Percentiles rank a stretch among this genome's conserved stretches.
Conservation (phyloP, 2,113 vertebrate genomes). For the Leptocoma aspasia region DNA sequence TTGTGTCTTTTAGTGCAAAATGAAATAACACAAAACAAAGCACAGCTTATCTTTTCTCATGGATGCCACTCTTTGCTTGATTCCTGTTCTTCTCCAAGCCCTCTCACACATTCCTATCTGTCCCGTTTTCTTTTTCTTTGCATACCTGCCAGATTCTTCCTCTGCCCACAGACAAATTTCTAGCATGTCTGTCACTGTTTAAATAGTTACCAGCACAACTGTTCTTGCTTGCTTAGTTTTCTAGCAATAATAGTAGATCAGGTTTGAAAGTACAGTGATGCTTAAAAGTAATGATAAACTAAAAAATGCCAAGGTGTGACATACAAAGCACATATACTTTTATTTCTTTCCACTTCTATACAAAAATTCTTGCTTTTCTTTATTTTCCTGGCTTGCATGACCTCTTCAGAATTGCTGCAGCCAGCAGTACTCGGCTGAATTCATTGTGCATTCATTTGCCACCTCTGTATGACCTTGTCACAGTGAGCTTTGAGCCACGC, state of each 20-base stretch:
- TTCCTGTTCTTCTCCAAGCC: not conserved
- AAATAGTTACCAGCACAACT: not conserved
- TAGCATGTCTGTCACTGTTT: conserved; percentile 7
- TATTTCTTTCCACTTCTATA: not conserved
- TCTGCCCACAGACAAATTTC: conserved; percentile 17
- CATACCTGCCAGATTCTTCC: conserved; percentile 28
- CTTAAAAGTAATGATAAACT: not conserved
- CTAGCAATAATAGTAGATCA: not conserved
- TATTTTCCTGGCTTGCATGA: not conserved
- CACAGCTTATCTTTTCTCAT: not conserved
- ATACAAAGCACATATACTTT: not conserved
- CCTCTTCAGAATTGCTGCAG: not conserved
- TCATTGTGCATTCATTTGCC: not conserved
- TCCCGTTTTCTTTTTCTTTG: not conserved
- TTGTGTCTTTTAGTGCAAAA: not conserved
- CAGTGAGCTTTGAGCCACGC: not conserved
- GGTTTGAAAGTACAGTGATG: not conserved
- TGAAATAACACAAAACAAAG: not conserved
- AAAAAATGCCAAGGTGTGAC: not conserved
- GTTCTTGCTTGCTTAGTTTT: not conserved
- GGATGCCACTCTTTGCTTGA: not conserved
- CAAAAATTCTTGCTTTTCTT: not conserved
- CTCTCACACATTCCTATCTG: not conserved
- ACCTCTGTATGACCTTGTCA: not conserved
- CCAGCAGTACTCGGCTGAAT: not conserved